phyloP scores from a whole-genome alignment of 2,888 invertebrate species.

The Disparrhopalites patrizii region DNA sequence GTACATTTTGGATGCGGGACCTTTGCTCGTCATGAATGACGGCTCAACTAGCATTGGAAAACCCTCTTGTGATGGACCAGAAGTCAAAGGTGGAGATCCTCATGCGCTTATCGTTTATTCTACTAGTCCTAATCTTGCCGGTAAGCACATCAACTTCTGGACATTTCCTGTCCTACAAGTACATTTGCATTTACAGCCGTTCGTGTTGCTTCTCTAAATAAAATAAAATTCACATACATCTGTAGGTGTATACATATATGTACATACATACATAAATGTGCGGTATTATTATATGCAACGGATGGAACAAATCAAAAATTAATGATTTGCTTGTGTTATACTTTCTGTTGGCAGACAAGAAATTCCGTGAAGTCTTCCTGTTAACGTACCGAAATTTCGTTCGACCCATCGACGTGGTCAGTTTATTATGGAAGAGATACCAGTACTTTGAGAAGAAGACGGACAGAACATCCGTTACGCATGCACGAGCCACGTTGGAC shows the following conservation, averaged over 20 bases:
- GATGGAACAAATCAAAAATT: background rate
- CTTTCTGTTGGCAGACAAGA: conserved; percentile 63
- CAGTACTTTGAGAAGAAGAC: conserved; percentile 59
- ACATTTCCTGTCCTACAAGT: too few species aligned
- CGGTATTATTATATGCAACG: background rate
- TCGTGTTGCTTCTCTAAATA: too few species aligned
- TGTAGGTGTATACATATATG: too few species aligned
- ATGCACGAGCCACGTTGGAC: conserved; percentile 80
- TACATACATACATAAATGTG: too few species aligned
- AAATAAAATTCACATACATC: background rate
- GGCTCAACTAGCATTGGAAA: conserved; percentile 22
- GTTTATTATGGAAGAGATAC: conserved; percentile 75
- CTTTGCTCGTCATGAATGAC: conserved; percentile 40
- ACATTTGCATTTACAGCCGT: too few species aligned
- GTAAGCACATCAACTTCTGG: too few species aligned
- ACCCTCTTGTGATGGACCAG: conserved; percentile 66
- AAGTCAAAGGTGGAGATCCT: conserved; percentile 85
- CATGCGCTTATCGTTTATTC: conserved; percentile 95
- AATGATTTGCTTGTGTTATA: background rate
- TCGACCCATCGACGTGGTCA: conserved; percentile 76
- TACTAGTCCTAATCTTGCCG: conserved; percentile 84
- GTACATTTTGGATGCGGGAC: conserved; percentile 40
- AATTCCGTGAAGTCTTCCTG: conserved; percentile 96
- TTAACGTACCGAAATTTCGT: conserved; percentile 97
- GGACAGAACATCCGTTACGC: conserved; percentile 52